Conservation (phyloP, 2,888 invertebrate species). For the Chloromyia formosa region DNA sequence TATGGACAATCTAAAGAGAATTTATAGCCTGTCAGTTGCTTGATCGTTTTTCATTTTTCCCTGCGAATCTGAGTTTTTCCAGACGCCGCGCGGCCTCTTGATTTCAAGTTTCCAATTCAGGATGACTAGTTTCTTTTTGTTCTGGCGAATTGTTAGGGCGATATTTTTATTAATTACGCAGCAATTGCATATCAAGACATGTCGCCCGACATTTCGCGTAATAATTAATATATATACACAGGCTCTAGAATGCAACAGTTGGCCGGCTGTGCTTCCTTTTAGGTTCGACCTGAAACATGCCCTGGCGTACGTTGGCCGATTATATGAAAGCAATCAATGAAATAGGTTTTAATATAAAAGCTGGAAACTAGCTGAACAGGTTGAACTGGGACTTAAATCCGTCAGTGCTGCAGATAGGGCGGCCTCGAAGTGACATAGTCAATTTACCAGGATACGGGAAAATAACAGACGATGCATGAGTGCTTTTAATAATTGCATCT, state of each 20-base stretch:
- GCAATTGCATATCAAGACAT: conserved; percentile 11
- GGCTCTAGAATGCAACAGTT: background rate
- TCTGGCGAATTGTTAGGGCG: background rate
- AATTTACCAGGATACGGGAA: background rate
- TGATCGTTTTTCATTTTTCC: conserved; percentile 35
- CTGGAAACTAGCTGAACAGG: conserved; percentile 23
- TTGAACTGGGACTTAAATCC: background rate
- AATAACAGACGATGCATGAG: background rate
- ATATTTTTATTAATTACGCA: conserved; percentile 39
- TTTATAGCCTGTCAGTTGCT: conserved; percentile 8
- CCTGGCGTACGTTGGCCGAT: background rate
- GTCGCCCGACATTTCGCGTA: background rate
- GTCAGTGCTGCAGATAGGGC: background rate
- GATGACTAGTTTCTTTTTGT: background rate
- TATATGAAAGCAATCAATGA: conserved; percentile 39
- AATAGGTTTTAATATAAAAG: conserved; percentile 24
- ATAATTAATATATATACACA: conserved; percentile 13
- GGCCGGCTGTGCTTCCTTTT: background rate
- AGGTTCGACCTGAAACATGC: background rate
- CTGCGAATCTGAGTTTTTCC: background rate
- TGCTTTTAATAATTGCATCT: conserved; percentile 10
- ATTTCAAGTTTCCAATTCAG: conserved; percentile 23
- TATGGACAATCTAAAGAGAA: conserved; percentile 17
- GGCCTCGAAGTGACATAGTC: background rate
- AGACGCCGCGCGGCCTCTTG: background rate